Percentiles rank a stretch among this genome's conserved stretches.
Evolutionary conservation across 1,140 invertebrate genomes (phyloP).

Genomic region (Scaptomyza hsui): DNA sequence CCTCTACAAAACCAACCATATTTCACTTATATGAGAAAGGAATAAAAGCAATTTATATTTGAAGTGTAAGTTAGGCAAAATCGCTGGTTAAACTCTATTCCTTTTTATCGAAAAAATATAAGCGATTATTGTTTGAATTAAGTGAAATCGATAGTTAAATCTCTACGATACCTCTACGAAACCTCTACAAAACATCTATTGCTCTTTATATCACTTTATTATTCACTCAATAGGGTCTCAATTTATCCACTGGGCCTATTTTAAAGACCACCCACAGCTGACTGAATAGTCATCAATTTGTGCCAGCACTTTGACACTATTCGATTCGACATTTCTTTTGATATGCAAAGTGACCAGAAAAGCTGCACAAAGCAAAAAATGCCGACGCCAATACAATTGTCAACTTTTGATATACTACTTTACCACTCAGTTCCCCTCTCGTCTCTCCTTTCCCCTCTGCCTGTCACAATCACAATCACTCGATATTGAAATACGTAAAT

Average conservation of each 20-base stretch:
- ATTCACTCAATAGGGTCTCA: conserved; percentile 4
- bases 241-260: not conserved
- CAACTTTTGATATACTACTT: conserved; percentile 21
- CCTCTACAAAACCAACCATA: too few species aligned
- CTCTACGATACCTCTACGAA: too few species aligned
- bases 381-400: conserved; percentile 44
- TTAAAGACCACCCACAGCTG: conserved; percentile 36
- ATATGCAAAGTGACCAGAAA: conserved; percentile 67
- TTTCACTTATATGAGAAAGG: too few species aligned
- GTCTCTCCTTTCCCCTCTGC: conserved; percentile 35
- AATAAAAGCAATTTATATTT: too few species aligned
- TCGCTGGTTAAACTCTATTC: too few species aligned
- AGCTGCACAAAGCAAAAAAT: conserved; percentile 61
- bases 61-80: too few species aligned
- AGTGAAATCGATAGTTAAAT: too few species aligned
- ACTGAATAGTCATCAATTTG: conserved; percentile 41
- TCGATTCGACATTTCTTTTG: conserved; percentile 52
- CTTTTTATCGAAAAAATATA: too few species aligned
- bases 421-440: conserved; percentile 17
- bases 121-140: too few species aligned
- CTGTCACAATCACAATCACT: conserved; percentile 56
- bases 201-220: too few species aligned
- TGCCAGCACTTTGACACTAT: conserved; percentile 63
- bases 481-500: conserved; percentile 70
- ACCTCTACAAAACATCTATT: too few species aligned